These are phyloP conservation scores for Epizoanthus fatuus DNA, from an alignment of 92 coral and sea anemone species.

Conservation along the genomic window DNA sequence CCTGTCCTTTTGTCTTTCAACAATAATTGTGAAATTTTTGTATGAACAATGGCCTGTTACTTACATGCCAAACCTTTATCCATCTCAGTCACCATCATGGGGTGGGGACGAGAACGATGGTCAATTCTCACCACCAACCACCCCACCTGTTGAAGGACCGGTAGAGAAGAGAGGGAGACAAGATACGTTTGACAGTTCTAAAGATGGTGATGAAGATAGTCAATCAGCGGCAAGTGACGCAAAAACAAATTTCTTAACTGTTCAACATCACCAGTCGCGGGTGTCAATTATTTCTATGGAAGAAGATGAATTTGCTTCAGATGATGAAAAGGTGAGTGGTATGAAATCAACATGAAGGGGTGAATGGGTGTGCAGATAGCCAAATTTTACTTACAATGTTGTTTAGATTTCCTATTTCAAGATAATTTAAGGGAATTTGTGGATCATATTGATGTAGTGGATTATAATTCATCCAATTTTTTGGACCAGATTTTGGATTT, in stretches of 20 bases:
- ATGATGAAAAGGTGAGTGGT: constrained; percentile 93
- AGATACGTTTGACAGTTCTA: constrained; percentile 63
- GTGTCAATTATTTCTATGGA: constrained; percentile 90
- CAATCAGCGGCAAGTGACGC: constrained; percentile 44
- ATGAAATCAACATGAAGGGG: too few species aligned
- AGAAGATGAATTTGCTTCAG: constrained; percentile 97
- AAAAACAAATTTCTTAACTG: constrained; percentile 36
- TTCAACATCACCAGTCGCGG: constrained; percentile 66
- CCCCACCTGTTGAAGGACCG: constrained; percentile 79
- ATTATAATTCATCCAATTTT: too few species aligned
- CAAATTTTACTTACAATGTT: too few species aligned
- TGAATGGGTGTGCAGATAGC: too few species aligned
- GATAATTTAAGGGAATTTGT: too few species aligned
- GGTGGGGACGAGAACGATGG: constrained; percentile 27
- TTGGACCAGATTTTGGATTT: too few species aligned
- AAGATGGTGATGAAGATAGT: constrained; percentile 71
- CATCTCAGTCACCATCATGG: background rate
- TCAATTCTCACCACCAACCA: constrained; percentile 66
- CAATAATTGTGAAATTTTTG: background rate
- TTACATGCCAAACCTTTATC: background rate
- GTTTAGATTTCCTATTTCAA: too few species aligned
- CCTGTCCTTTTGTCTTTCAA: too few species aligned
- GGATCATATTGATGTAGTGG: too few species aligned
- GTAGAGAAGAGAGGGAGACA: constrained; percentile 80
- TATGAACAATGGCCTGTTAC: too few species aligned